Conservation (phyloP, 2,888 invertebrate genomes). For the Apodemia hepburni region DNA sequence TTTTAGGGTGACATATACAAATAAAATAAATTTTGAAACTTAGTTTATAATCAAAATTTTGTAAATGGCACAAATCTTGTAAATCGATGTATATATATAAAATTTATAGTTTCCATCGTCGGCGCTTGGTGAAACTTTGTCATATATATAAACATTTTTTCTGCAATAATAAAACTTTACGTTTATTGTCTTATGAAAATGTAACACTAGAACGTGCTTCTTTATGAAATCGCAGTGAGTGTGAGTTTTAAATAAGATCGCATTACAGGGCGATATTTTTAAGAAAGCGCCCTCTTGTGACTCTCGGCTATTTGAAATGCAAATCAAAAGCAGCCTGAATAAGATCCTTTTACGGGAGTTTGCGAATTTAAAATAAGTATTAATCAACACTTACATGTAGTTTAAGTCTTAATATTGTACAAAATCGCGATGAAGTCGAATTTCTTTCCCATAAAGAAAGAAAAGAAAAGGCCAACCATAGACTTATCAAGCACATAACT, state of each 20-base stretch:
- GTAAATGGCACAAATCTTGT: too few species aligned
- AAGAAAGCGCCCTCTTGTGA: slow-evolving; percentile 44
- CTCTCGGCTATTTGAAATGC: slow-evolving; percentile 52
- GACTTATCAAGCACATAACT: too few species aligned
- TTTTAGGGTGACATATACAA: too few species aligned
- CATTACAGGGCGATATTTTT: slow-evolving; percentile 39
- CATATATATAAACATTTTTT: not conserved
- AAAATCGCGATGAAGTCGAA: too few species aligned
- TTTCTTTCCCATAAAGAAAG: too few species aligned
- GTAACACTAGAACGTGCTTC: slow-evolving; percentile 33
- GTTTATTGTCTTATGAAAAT: slow-evolving; percentile 33
- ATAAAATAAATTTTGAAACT: too few species aligned
- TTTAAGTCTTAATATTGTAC: slow-evolving; percentile 4
- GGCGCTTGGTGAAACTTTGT: too few species aligned
- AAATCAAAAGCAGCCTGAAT: slow-evolving; percentile 39
- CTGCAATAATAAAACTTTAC: not conserved
- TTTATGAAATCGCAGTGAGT: slow-evolving; percentile 49
- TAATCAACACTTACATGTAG: slow-evolving; percentile 12
- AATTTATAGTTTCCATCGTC: too few species aligned
- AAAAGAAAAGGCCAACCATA: too few species aligned
- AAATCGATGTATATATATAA: too few species aligned
- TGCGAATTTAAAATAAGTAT: slow-evolving; percentile 20
- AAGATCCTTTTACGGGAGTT: slow-evolving; percentile 36
- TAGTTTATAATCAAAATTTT: too few species aligned
- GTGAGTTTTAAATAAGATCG: slow-evolving; percentile 66